phyloP scores from a whole-genome alignment of 2,888 invertebrate genomes.

The Drosophila falleni region DNA sequence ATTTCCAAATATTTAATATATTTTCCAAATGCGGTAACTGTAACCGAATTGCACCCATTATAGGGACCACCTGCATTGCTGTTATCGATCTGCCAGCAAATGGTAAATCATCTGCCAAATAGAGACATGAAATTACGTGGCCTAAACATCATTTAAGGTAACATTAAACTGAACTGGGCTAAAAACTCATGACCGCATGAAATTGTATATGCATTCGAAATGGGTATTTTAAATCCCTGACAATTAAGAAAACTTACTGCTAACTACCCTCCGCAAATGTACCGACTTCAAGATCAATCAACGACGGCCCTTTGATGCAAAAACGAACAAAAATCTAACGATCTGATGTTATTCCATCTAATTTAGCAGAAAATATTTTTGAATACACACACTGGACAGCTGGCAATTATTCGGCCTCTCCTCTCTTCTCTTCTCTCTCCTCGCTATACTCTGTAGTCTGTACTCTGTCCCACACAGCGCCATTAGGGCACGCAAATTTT shows the following conservation, averaged over 20 bases:
- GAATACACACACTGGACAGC: conserved; percentile 57
- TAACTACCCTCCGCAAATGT: conserved; percentile 54
- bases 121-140: conserved; percentile 41
- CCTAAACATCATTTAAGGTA: conserved; percentile 56
- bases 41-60: neutral
- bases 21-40: neutral
- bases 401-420: conserved; percentile 47
- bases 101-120: conserved; percentile 32
- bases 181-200: conserved; percentile 61
- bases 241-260: conserved; percentile 46
- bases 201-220: conserved; percentile 60
- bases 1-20: neutral
- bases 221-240: conserved; percentile 26
- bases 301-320: conserved; percentile 50
- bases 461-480: conserved; percentile 9
- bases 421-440: neutral
- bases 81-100: conserved; percentile 31
- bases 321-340: conserved; percentile 20
- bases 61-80: conserved; percentile 57
- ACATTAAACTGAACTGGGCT: conserved; percentile 46
- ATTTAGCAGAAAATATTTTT: conserved; percentile 68
- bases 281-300: conserved; percentile 44
- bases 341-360: conserved; percentile 51
- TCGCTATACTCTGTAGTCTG: neutral
- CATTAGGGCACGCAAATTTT: conserved; percentile 70